Evolutionary conservation across 2,888 invertebrate species (phyloP).

Genomic region (Erebia aethiops): DNA sequence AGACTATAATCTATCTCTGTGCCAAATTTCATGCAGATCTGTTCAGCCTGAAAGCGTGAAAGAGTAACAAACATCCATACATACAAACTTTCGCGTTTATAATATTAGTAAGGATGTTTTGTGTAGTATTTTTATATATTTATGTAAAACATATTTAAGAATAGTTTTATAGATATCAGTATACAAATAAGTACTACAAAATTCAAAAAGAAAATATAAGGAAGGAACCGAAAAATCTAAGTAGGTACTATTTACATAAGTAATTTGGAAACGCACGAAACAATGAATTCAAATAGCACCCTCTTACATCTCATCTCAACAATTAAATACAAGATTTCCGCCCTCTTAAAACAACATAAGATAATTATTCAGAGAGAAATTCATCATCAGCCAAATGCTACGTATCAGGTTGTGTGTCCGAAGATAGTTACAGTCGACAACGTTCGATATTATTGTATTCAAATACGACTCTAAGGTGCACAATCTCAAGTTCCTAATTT

Average conservation of each 20-base stretch:
- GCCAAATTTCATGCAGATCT: too few relatives aligned
- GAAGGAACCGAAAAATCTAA: too few relatives aligned
- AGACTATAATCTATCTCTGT: too few relatives aligned
- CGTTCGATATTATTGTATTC: slow-evolving; percentile 39
- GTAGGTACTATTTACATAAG: too few relatives aligned
- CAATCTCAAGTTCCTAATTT: slow-evolving; percentile 17
- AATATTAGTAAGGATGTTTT: too few relatives aligned
- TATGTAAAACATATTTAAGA: too few relatives aligned
- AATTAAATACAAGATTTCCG: too few relatives aligned
- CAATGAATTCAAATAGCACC: neutral
- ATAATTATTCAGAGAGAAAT: slow-evolving; percentile 47
- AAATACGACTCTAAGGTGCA: slow-evolving; percentile 18
- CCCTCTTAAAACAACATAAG: neutral
- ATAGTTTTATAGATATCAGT: too few relatives aligned
- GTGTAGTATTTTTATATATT: too few relatives aligned
- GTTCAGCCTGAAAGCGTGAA: too few relatives aligned
- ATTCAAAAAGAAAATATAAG: neutral
- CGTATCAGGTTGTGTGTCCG: slow-evolving; percentile 38
- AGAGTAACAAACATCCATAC: too few relatives aligned
- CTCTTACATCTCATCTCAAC: neutral
- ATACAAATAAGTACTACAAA: neutral
- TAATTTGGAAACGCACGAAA: neutral
- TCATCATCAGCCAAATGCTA: slow-evolving; percentile 48
- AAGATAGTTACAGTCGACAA: slow-evolving; percentile 35
- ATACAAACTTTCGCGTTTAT: too few relatives aligned